Evolutionary conservation across 1,140 invertebrate species (phyloP), one percentile per base, ranked within the genome.

Genomic region (Nasonia longicornis): DNA sequence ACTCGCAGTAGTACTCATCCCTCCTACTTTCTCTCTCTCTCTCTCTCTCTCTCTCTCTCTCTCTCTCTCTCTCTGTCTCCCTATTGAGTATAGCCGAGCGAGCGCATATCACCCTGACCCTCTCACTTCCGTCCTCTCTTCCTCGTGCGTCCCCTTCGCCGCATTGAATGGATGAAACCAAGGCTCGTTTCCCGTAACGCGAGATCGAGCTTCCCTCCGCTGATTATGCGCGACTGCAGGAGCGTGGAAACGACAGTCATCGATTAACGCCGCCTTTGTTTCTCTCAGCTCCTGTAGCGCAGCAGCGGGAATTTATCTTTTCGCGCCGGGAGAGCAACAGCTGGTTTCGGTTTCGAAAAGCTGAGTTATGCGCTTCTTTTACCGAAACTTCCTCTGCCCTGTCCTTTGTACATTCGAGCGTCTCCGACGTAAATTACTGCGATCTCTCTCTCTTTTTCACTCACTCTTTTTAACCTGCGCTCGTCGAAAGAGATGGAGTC

Each of bases 141-240:
- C 16, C 20, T 4, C 4, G 3, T 12, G 26, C 26, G 26, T 12
- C 12, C 45, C 12, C 14, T 14, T 16, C 52, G 16, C 52, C 20
- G n/a, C 66, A 3, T 52, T 48, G 42, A 48, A 71, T 58, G 35
- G 76, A 52, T 58, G 58, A 77, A 63, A 35, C 64, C 58, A 75
- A 85, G 83, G 76, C 81, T 81, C 66, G 86, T 86, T 87, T 87
- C 85, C 85, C 86, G 83, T 85, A 84, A 84, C 86, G 83, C 70
- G 70, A 35, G 42, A 70, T 48, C 66, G 77, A 22, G 45, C 66
- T 64, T 73, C 74, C 16, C 70, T 63, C 29, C 76, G 48, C 42
- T 73, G 71, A 73, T 48, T 73, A 73, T 29, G 71, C 38, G 20
- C 38, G n/a, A 73, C 71, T 22, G 52, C 16, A 58, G 52, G 42